A percentile compares a stretch with the other conserved stretches of the same genome.
phyloP scores from a whole-genome alignment of 2,888 invertebrate genomes.

The Prosapia bicincta region DNA sequence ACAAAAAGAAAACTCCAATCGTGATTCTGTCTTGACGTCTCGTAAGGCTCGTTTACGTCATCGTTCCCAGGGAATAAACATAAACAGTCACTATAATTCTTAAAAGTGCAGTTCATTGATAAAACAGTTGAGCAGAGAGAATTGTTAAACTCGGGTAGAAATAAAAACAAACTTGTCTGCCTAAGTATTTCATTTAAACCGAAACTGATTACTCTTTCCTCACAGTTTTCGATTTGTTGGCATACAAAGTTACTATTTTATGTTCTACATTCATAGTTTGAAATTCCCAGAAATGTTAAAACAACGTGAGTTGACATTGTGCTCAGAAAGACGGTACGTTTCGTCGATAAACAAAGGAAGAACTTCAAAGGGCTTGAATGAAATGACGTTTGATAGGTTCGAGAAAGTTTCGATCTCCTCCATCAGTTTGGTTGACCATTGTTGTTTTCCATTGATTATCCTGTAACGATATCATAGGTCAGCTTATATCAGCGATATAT shows the following conservation, averaged over 20 bases:
- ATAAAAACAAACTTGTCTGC: background rate
- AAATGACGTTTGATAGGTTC: background rate
- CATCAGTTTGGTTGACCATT: constrained; percentile 9
- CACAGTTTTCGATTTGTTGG: background rate
- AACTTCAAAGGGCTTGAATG: background rate
- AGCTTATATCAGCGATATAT: too few species aligned
- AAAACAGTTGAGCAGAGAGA: background rate
- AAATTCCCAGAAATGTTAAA: background rate
- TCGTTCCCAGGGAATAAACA: background rate
- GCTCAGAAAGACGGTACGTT: background rate
- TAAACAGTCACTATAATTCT: background rate
- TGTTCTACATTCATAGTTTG: background rate
- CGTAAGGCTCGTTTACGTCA: background rate
- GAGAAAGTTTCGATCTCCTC: background rate
- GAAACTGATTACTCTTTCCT: background rate
- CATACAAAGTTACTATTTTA: background rate
- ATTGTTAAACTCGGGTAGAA: background rate
- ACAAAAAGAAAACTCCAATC: constrained; percentile 85
- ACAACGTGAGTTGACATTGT: background rate
- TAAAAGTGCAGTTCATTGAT: background rate
- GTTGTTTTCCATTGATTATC: constrained; percentile 19
- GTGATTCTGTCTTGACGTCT: constrained; percentile 44
- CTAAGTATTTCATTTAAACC: background rate
- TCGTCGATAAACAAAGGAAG: background rate
- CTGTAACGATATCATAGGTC: too few species aligned